Percentiles rank a stretch among this genome's conserved stretches.
These are phyloP conservation scores for Drosophila parvula DNA, from an alignment of 1,140 invertebrate species.

Conservation along the genomic window DNA sequence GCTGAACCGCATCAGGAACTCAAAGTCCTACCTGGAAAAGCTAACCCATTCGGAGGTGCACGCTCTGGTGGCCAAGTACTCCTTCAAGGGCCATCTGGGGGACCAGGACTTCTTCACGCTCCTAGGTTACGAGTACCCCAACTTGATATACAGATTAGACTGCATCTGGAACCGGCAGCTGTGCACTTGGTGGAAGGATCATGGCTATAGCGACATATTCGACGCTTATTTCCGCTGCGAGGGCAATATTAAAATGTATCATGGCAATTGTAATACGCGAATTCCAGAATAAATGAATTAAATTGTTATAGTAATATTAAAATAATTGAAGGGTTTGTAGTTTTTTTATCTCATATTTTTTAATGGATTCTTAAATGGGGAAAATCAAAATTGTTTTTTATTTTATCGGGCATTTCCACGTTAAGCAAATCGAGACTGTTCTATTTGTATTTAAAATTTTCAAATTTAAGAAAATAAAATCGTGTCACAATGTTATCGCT, in stretches of 20 bases:
- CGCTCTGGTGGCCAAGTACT: conserved; percentile 88
- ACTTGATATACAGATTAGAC: conserved; percentile 90
- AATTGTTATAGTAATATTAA: conserved; percentile 55
- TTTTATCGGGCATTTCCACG: no score
- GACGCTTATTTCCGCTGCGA: conserved; percentile 90
- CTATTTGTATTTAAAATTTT: no score
- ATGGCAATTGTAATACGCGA: conserved; percentile 93
- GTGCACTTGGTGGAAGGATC: conserved; percentile 93
- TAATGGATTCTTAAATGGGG: neutral
- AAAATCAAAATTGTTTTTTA: neutral
- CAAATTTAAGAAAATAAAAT: neutral
- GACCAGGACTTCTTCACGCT: conserved; percentile 95
- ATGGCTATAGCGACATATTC: conserved; percentile 92
- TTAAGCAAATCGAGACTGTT: no score
- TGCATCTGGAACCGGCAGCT: conserved; percentile 94
- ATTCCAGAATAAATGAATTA: conserved; percentile 86
- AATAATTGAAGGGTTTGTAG: neutral
- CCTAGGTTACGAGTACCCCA: conserved; percentile 88
- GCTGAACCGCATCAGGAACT: conserved; percentile 88
- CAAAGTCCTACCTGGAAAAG: conserved; percentile 86
- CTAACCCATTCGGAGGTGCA: conserved; percentile 86
- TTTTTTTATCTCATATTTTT: neutral
- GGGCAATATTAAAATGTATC: conserved; percentile 90
- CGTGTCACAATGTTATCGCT: conserved; percentile 3
- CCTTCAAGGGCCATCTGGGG: conserved; percentile 91